These are phyloP conservation scores for Cosmia pyralina DNA, from an alignment of 2,888 invertebrate genomes.

Conservation along the genomic window DNA sequence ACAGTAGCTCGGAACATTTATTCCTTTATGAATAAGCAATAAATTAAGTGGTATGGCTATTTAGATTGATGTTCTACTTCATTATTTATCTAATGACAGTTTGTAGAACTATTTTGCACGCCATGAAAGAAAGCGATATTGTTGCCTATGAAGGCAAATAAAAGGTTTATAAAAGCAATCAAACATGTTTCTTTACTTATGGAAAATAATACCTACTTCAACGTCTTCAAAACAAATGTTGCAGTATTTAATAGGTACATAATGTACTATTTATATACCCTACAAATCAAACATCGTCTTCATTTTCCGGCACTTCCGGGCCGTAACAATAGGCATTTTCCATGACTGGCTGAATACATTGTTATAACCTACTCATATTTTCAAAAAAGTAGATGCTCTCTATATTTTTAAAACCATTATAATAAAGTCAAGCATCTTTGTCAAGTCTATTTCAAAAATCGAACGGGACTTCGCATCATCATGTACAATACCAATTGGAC, in stretches of 20 bases:
- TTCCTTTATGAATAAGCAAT: slow-evolving; percentile 20
- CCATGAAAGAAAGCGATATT: slow-evolving; percentile 7
- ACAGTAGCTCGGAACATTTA: slow-evolving; percentile 23
- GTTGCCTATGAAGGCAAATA: background rate
- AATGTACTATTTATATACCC: slow-evolving; percentile 9
- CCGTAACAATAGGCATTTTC: slow-evolving; percentile 39
- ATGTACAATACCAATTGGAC: background rate
- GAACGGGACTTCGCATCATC: background rate
- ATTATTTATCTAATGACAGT: slow-evolving; percentile 28
- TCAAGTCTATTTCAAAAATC: slow-evolving; percentile 19
- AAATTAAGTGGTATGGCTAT: slow-evolving; percentile 32
- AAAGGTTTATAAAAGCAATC: too few relatives aligned
- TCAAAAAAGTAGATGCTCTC: background rate
- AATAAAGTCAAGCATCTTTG: background rate
- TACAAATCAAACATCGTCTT: background rate
- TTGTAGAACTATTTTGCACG: slow-evolving; percentile 29
- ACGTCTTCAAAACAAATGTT: background rate
- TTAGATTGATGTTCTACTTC: slow-evolving; percentile 25
- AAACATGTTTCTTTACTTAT: background rate
- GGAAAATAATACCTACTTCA: background rate
- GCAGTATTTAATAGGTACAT: background rate
- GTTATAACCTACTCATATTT: slow-evolving; percentile 3
- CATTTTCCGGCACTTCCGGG: slow-evolving; percentile 42
- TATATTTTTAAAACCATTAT: slow-evolving; percentile 11
- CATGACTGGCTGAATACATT: slow-evolving; percentile 17